phyloP scores from a whole-genome alignment of 1,140 invertebrate genomes.

The Drosophila murphyi region DNA sequence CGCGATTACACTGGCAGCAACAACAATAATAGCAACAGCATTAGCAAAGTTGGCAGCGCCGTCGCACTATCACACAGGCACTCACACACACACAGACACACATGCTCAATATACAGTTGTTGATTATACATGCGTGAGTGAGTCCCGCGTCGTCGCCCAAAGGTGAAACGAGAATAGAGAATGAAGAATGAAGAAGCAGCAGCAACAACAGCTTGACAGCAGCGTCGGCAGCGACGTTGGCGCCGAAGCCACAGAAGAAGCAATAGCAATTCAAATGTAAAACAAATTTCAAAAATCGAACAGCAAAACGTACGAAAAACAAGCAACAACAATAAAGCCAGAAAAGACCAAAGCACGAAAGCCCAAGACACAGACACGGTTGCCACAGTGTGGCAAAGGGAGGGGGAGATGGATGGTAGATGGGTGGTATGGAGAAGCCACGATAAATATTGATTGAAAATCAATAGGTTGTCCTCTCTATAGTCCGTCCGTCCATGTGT shows the following conservation, averaged over 20 bases:
- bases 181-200: slow-evolving; percentile 45
- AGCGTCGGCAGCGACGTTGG: slow-evolving; percentile 7
- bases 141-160: slow-evolving; percentile 54
- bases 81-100: slow-evolving; percentile 2
- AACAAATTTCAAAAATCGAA: slow-evolving; percentile 79
- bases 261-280: slow-evolving; percentile 82
- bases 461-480: slow-evolving; percentile 62
- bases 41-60: slow-evolving; percentile 25
- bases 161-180: slow-evolving; percentile 67
- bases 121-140: slow-evolving; percentile 77
- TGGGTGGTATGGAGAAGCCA: slow-evolving; percentile 31
- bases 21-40: slow-evolving; percentile 20
- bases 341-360: slow-evolving; percentile 22
- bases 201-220: slow-evolving; percentile 12
- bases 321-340: slow-evolving; percentile 24
- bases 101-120: slow-evolving; percentile 40
- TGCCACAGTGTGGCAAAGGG: slow-evolving; percentile 40
- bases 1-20: slow-evolving; percentile 66
- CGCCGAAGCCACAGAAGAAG: slow-evolving; percentile 58
- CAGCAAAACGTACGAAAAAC: slow-evolving; percentile 44
- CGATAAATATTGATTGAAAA: slow-evolving; percentile 80
- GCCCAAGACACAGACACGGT: slow-evolving; percentile 26
- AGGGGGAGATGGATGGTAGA: not conserved
- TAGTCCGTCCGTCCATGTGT: not conserved
- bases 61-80: slow-evolving; percentile 17